Evolutionary conservation across 2,113 vertebrate species (phyloP), one percentile per base, ranked within the genome.

Genomic region (Chionis minor): DNA sequence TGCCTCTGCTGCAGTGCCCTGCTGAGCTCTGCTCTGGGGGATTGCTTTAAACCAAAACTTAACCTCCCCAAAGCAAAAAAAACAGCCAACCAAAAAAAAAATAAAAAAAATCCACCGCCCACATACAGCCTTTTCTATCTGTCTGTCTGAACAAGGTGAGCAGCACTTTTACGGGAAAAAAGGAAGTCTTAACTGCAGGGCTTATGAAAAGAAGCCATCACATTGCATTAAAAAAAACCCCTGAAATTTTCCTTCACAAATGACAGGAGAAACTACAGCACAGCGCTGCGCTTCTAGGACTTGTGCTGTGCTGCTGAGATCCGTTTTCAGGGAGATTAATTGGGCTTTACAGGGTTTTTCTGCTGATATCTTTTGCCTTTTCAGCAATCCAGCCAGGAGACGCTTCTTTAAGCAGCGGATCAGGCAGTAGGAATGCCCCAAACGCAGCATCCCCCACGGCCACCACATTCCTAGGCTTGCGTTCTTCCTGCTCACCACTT

Each of bases 391-490:
- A 79, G 14, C 32, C 35, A 42, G 35, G 55, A 92, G 27, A 11
- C 52, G 30, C 55, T 78, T 86, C 35, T 35, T 11, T 18, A 38
- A 49, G 32, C 3, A 1, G 56, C 26, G 9, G 20, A 40, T 42
- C 1, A 4, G 38, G 27, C 17, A 54, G 55, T 49, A 54, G 59
- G 33, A 75, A 22, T 82, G 27, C 22, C 49, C 9, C 7, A 69
- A 67, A 67, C 7, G 33, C 49, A 47, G 35, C 44, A 58, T n/a
- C 51, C 22, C 12, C 7, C 17, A 1, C 17, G 2, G 0, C 20
- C 9, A 1, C 47, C 7, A 0, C 1, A 1, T 27, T 88, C 8
- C 75, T 74, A 21, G n/a, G 52, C 55, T 81, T 42, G 4, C n/a
- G 56, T 17, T 58, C 44, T 74, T 93, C 51, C n/a, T 84, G 26